These are phyloP conservation scores for Gallinago paraguaiae DNA, from an alignment of 2,113 vertebrate genomes.

Conservation along the genomic window DNA sequence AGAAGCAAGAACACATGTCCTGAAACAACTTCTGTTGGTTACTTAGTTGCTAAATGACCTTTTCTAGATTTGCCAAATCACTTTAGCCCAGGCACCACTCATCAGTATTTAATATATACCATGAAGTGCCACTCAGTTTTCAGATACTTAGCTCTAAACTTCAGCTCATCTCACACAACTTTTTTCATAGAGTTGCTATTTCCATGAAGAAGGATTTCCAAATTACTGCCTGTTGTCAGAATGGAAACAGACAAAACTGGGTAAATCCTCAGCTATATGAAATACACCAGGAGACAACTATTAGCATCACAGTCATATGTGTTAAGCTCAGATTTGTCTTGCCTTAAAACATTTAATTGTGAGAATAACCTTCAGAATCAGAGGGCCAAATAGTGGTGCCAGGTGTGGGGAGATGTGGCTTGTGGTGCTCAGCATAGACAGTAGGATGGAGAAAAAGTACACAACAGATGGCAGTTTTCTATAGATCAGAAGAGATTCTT, in stretches of 20 bases:
- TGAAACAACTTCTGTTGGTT: conserved; percentile 3
- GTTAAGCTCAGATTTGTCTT: neutral
- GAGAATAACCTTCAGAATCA: neutral
- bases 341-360: neutral
- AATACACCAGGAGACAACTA: neutral
- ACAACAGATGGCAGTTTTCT: neutral
- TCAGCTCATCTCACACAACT: neutral
- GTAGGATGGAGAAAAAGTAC: neutral
- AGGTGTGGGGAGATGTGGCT: neutral
- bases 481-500: neutral
- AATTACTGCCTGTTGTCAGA: neutral
- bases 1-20: neutral
- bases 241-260: neutral
- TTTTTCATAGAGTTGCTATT: neutral
- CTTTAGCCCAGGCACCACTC: neutral
- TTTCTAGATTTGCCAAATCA: conserved; percentile 4
- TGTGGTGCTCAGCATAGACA: neutral
- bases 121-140: conserved; percentile 5
- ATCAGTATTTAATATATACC: neutral
- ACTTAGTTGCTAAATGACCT: conserved; percentile 33
- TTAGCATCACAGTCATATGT: neutral
- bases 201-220: neutral
- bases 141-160: neutral
- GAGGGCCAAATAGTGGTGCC: neutral
- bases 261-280: neutral